A percentile compares a stretch with the other conserved stretches of the same genome.
These are phyloP conservation scores for Pseudomyrmex concolor DNA, from an alignment of 1,140 invertebrate species.

Conservation along the genomic window DNA sequence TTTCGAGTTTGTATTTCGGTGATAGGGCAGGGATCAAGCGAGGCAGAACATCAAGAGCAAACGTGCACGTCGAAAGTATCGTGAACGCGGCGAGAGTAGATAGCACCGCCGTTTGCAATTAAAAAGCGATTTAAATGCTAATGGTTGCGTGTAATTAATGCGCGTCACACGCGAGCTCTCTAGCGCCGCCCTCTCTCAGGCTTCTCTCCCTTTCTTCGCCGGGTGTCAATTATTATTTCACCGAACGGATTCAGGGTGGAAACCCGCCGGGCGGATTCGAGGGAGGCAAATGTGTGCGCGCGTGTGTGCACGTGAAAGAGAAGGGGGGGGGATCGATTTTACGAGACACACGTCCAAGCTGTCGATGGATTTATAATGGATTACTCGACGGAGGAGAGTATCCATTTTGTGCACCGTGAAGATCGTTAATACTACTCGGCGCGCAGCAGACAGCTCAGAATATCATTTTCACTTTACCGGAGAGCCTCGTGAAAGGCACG, in stretches of 20 bases:
- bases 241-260: conserved; percentile 46
- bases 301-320: no score
- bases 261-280: conserved; percentile 40
- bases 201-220: neutral
- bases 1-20: conserved; percentile 23
- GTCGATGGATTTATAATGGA: conserved; percentile 71
- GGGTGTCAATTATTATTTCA: conserved; percentile 70
- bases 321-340: conserved; percentile 57
- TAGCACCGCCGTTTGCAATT: conserved; percentile 73
- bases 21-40: neutral
- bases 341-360: conserved; percentile 59
- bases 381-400: conserved; percentile 65
- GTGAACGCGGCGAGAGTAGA: conserved; percentile 36
- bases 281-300: conserved; percentile 38
- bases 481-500: conserved; percentile 51
- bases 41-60: conserved; percentile 32
- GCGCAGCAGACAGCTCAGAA: conserved; percentile 47
- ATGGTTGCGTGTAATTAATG: conserved; percentile 75
- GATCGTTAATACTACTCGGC: conserved; percentile 71
- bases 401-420: conserved; percentile 44
- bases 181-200: conserved; percentile 29
- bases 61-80: conserved; percentile 30
- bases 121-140: conserved; percentile 80
- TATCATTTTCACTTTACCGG: conserved; percentile 61
- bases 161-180: conserved; percentile 68